Evolutionary conservation across 2,113 vertebrate species (phyloP).

Genomic region (Engystomops pustulosus): DNA sequence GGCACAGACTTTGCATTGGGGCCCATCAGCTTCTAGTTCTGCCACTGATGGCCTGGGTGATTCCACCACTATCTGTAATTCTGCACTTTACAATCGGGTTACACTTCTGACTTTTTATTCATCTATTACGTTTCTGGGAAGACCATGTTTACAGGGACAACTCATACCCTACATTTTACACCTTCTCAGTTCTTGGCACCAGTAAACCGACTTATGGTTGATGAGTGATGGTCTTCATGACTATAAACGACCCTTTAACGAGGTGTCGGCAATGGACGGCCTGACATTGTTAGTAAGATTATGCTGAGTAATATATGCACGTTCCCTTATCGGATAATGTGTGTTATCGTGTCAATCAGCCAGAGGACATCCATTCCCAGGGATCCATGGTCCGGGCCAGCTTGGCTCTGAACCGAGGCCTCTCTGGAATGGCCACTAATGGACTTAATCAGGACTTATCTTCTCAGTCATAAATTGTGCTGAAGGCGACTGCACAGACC

Average conservation of each 20-base stretch:
- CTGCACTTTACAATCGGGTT: not conserved
- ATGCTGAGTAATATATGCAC: not conserved
- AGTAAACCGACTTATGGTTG: not conserved
- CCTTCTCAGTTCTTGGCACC: not conserved
- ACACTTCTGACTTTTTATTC: not conserved
- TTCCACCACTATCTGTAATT: not conserved
- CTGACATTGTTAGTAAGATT: not conserved
- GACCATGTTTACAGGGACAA: not conserved
- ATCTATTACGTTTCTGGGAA: not conserved
- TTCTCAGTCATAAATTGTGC: constrained; percentile 4
- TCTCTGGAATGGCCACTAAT: not conserved
- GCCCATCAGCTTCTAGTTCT: too few relatives aligned
- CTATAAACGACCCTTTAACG: not conserved
- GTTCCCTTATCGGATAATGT: not conserved
- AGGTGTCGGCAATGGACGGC: not conserved
- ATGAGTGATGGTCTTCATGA: not conserved
- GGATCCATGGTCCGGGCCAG: not conserved
- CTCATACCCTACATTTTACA: not conserved
- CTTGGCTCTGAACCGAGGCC: not conserved
- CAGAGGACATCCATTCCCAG: not conserved
- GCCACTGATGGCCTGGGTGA: too few relatives aligned
- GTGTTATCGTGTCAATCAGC: not conserved
- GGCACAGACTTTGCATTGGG: too few relatives aligned
- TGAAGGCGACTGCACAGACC: not conserved
- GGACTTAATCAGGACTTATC: constrained; percentile 24